A percentile compares a stretch with the other conserved stretches of the same genome.
Evolutionary conservation across 1,140 invertebrate genomes (phyloP).

Genomic region (Stenopsyche tienmushanensis): DNA sequence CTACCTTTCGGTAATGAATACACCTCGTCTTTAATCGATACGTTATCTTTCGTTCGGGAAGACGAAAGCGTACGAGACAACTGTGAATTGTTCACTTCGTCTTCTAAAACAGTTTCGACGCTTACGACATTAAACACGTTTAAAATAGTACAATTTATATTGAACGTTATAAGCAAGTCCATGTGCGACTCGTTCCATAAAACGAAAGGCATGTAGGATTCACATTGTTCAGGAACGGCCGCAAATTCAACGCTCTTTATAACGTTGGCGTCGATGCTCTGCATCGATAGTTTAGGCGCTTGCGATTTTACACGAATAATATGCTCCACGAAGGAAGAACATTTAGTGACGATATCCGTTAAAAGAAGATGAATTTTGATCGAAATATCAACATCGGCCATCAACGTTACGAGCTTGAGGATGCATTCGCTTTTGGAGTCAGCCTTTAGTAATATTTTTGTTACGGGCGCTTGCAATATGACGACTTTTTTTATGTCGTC

Average conservation of each 20-base stretch:
- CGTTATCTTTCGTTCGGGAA: not conserved
- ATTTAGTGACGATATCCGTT: constrained; percentile 34
- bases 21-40: constrained; percentile 3
- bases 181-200: constrained; percentile 30
- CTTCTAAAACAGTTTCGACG: constrained; percentile 15
- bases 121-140: constrained; percentile 25
- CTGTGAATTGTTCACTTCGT: constrained; percentile 11
- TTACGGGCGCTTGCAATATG: constrained; percentile 19
- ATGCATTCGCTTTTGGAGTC: constrained; percentile 28
- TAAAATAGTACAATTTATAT: constrained; percentile 12
- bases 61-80: constrained; percentile 14
- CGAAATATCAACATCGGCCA: constrained; percentile 18
- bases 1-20: constrained; percentile 21
- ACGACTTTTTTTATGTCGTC: constrained; percentile 27
- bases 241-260: constrained; percentile 24
- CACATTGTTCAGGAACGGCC: constrained; percentile 24
- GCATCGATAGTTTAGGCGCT: constrained; percentile 24
- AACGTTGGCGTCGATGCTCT: constrained; percentile 9
- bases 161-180: constrained; percentile 28
- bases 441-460: constrained; percentile 33
- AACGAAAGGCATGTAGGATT: constrained; percentile 27
- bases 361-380: constrained; percentile 26
- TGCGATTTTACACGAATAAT: constrained; percentile 14
- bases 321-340: constrained; percentile 24
- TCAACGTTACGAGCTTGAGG: constrained; percentile 12